phyloP scores from a whole-genome alignment of 2,888 invertebrate species.

The Pyrocoelia pectoralis region DNA sequence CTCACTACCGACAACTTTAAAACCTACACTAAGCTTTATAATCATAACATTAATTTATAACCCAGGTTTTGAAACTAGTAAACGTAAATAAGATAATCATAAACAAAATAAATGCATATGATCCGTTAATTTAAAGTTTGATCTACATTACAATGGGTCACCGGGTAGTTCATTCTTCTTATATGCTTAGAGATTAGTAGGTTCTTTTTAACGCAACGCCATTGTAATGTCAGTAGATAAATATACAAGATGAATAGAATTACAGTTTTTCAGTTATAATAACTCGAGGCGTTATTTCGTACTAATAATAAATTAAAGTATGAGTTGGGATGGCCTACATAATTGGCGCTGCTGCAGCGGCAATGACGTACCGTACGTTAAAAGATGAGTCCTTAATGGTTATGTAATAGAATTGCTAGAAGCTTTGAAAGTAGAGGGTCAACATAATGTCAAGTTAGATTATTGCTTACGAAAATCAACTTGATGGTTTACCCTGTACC shows the following conservation, averaged over 20 bases:
- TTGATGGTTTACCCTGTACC: conserved; percentile 22
- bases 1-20: not conserved
- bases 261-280: conserved; percentile 4
- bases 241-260: conserved; percentile 4
- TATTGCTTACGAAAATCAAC: conserved; percentile 29
- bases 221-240: conserved; percentile 11
- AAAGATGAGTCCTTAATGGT: conserved; percentile 22
- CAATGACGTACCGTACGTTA: conserved; percentile 11
- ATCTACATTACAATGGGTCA: conserved; percentile 10
- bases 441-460: conserved; percentile 37
- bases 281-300: conserved; percentile 10
- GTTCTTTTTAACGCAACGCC: not conserved
- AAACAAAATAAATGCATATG: not conserved
- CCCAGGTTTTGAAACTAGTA: conserved; percentile 10
- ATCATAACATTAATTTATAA: conserved; percentile 3
- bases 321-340: conserved; percentile 21
- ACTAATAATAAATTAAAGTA: conserved; percentile 18
- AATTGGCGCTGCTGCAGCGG: not conserved
- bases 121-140: conserved; percentile 11
- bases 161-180: conserved; percentile 8
- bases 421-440: conserved; percentile 39
- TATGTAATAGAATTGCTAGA: conserved; percentile 26
- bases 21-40: not conserved
- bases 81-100: conserved; percentile 8
- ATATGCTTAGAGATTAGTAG: conserved; percentile 8